Percentiles rank a stretch among this genome's conserved stretches.
Evolutionary conservation across 1,140 invertebrate genomes (phyloP).

Genomic region (Oncopodura yosiiana): DNA sequence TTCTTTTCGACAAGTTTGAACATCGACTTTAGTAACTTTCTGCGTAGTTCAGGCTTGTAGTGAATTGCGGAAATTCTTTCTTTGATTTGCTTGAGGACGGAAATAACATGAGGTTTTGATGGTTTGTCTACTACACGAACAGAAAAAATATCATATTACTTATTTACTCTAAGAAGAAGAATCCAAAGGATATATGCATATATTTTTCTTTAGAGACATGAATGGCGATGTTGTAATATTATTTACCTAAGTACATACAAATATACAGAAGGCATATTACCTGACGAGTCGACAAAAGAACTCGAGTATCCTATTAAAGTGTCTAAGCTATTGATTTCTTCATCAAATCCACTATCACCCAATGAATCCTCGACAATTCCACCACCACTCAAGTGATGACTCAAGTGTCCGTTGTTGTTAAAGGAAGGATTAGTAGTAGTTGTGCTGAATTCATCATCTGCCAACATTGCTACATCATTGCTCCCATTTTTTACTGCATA

Average conservation of each 20-base stretch:
- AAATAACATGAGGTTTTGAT: constrained; percentile 2
- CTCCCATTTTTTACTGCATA: no score
- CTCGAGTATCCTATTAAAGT: background rate
- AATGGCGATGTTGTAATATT: background rate
- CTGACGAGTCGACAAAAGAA: constrained; percentile 10
- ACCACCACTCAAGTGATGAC: background rate
- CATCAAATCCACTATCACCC: background rate
- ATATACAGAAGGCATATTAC: background rate
- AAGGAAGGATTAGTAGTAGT: no score
- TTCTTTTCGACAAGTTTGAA: constrained; percentile 34
- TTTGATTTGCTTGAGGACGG: constrained; percentile 14
- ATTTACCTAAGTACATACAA: no score
- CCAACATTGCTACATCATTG: no score
- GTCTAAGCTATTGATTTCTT: constrained; percentile 14
- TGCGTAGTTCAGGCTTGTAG: constrained; percentile 5
- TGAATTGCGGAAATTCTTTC: constrained; percentile 1
- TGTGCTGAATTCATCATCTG: no score
- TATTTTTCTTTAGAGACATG: background rate
- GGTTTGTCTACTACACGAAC: no score
- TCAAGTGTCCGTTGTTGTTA: background rate
- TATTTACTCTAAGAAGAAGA: no score
- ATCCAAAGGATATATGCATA: background rate
- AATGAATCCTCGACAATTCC: background rate
- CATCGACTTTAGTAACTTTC: constrained; percentile 19
- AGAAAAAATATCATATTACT: no score